Percentiles rank a stretch among this genome's conserved stretches.
Conservation (phyloP, 1,140 invertebrate genomes). For the Leptinotarsa defecta region DNA sequence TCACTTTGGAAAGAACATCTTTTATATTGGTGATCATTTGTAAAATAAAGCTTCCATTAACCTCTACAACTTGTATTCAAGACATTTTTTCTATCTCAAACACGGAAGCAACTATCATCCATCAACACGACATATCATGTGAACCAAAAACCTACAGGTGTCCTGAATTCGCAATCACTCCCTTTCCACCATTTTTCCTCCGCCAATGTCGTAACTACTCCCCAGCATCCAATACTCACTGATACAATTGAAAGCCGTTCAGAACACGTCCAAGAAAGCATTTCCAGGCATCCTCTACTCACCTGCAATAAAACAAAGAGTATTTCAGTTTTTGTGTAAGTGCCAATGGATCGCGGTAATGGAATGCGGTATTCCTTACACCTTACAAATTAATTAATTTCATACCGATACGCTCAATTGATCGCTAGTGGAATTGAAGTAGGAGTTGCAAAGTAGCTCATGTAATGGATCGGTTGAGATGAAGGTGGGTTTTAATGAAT, state of each 20-base stretch:
- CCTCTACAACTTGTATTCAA: no score
- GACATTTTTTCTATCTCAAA: no score
- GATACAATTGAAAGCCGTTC: neutral
- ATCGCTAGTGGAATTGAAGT: conserved; percentile 15
- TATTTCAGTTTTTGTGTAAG: conserved; percentile 15
- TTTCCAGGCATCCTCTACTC: conserved; percentile 11
- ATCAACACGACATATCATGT: no score
- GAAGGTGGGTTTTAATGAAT: no score
- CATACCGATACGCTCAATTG: conserved; percentile 15
- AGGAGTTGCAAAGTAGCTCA: neutral
- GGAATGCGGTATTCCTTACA: conserved; percentile 9
- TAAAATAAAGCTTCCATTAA: no score
- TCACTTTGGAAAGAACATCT: no score
- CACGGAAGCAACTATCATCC: no score
- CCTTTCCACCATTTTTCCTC: neutral
- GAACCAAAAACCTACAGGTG: no score
- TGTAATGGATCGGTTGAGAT: no score
- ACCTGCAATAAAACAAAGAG: conserved; percentile 18
- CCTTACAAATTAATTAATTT: conserved; percentile 17
- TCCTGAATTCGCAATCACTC: no score
- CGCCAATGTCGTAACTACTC: neutral
- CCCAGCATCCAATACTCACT: neutral
- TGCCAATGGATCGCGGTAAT: neutral
- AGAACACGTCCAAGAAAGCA: neutral
- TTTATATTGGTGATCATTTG: no score